phyloP scores from a whole-genome alignment of 2,113 vertebrate genomes.

The Aspidoscelis tigris region DNA sequence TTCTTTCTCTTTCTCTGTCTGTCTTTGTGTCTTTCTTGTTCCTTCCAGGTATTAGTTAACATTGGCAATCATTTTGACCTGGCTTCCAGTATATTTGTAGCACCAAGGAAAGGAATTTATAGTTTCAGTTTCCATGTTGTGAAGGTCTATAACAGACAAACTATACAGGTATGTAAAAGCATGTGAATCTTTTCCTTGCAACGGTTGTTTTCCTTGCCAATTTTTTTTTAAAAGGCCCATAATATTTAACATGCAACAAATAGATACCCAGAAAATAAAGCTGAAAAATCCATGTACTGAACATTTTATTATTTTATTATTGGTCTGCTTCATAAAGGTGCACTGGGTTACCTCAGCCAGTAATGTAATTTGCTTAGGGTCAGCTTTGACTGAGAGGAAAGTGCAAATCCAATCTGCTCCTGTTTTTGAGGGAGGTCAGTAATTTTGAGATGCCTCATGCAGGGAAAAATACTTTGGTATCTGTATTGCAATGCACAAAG shows the following conservation, averaged over 20 bases:
- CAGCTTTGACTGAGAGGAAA: neutral
- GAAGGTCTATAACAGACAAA: slow-evolving; percentile 99
- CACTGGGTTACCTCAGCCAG: neutral
- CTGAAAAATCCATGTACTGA: accelerated
- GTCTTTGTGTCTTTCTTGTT: slow-evolving; percentile 41
- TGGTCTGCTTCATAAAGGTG: neutral
- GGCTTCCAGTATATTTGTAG: slow-evolving; percentile 96
- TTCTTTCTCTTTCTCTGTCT: neutral
- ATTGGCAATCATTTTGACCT: slow-evolving; percentile 99
- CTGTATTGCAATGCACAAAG: neutral
- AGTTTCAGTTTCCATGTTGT: slow-evolving; percentile 99
- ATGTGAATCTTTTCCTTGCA: neutral
- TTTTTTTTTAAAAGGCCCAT: neutral
- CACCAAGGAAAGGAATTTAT: slow-evolving; percentile 97
- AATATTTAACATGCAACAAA: neutral
- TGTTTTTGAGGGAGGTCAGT: neutral
- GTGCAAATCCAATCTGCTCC: neutral
- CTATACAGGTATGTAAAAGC: slow-evolving; percentile 92
- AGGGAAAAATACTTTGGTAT: no score
- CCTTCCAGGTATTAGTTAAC: slow-evolving; percentile 95
- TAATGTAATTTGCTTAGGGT: neutral
- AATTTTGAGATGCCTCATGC: neutral
- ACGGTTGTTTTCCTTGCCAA: neutral
- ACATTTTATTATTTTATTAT: neutral
- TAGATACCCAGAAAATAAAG: neutral